Percentiles rank a stretch among this genome's conserved stretches.
Evolutionary conservation across 1,140 invertebrate species (phyloP).

Genomic region (Micrasema longulum): DNA sequence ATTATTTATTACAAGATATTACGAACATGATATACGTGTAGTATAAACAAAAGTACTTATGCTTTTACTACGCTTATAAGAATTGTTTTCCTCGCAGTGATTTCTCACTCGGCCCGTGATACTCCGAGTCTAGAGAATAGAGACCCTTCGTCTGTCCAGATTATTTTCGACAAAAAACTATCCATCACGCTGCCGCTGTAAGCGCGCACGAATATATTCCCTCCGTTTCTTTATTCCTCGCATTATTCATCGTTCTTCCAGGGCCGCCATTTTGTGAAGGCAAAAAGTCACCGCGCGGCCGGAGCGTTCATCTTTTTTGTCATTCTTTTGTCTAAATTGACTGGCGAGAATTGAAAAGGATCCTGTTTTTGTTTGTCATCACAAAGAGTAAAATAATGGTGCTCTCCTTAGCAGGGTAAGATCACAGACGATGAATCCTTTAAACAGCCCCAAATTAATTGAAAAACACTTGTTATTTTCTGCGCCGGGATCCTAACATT

Average conservation of each 20-base stretch:
- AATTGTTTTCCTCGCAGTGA: slow-evolving; percentile 3
- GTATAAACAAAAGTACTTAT: too few species aligned
- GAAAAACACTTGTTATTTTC: background rate
- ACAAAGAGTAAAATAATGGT: slow-evolving; percentile 19
- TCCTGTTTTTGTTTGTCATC: slow-evolving; percentile 29
- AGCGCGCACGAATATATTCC: slow-evolving; percentile 4
- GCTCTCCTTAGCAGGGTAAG: slow-evolving; percentile 7
- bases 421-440: slow-evolving; percentile 4
- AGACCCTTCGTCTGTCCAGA: slow-evolving; percentile 19
- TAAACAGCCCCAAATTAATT: background rate
- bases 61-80: too few species aligned
- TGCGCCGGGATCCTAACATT: background rate
- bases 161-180: slow-evolving; percentile 35
- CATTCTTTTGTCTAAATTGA: slow-evolving; percentile 34
- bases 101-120: slow-evolving; percentile 9
- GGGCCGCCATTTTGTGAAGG: slow-evolving; percentile 29
- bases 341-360: slow-evolving; percentile 18
- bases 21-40: too few species aligned
- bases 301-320: slow-evolving; percentile 26
- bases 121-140: too few species aligned
- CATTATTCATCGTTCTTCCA: slow-evolving; percentile 20
- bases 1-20: too few species aligned
- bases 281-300: slow-evolving; percentile 25
- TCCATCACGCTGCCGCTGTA: slow-evolving; percentile 30
- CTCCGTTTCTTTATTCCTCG: slow-evolving; percentile 10